phyloP scores from a whole-genome alignment of 1,140 invertebrate genomes.

The Caenorhabditis brenneri region DNA sequence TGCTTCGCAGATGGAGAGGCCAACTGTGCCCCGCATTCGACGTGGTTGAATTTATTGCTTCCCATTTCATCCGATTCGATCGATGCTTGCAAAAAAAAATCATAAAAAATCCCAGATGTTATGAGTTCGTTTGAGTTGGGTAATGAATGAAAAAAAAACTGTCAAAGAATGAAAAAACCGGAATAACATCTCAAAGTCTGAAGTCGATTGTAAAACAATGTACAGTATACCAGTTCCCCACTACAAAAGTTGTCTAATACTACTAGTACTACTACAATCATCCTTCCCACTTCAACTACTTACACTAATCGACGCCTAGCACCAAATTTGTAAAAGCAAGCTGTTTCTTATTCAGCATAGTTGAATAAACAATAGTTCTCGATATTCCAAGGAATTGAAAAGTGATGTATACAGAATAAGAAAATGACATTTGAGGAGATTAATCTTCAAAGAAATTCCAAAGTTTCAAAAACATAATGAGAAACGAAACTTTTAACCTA shows the following conservation, averaged over 20 bases:
- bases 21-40: background rate
- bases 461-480: too few species aligned
- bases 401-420: too few species aligned
- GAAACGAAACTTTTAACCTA: too few species aligned
- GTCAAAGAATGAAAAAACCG: background rate
- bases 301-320: background rate
- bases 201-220: constrained; percentile 5
- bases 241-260: background rate
- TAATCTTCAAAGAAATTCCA: too few species aligned
- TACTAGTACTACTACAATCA: background rate
- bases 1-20: background rate
- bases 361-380: too few species aligned
- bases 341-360: too few species aligned
- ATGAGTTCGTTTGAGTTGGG: too few species aligned
- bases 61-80: background rate
- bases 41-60: background rate
- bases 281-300: background rate
- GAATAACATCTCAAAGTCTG: background rate
- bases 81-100: too few species aligned
- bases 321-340: background rate
- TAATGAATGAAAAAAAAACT: too few species aligned
- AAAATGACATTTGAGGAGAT: too few species aligned
- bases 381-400: too few species aligned
- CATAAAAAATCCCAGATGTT: too few species aligned
- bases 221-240: constrained; percentile 7